Evolutionary conservation across 2,113 vertebrate genomes (phyloP).

Genomic region (Hippoglossus stenolepis): DNA sequence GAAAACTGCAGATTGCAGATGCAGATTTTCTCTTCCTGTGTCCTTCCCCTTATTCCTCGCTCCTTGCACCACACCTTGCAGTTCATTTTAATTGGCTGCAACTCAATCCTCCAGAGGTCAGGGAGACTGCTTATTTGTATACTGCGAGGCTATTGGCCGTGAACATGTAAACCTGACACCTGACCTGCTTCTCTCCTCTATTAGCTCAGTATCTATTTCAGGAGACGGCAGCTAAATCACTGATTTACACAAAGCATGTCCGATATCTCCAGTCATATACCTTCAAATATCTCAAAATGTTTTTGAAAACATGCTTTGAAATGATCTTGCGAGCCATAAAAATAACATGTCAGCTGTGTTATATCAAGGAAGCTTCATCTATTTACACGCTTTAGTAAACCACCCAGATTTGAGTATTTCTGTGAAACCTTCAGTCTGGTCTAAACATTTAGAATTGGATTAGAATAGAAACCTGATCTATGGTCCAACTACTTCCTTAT

Average conservation of each 20-base stretch:
- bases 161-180: conserved; percentile 41
- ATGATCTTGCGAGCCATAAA: too few relatives aligned
- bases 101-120: conserved; percentile 8
- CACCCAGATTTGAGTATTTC: too few relatives aligned
- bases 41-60: too few relatives aligned
- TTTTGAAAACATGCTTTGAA: not conserved
- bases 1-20: not conserved
- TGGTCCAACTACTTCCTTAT: conserved; percentile 41
- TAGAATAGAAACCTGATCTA: not conserved
- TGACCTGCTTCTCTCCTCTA: conserved; percentile 37
- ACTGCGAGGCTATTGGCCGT: conserved; percentile 14
- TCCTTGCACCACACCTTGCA: not conserved
- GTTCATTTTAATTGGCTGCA: conserved; percentile 31
- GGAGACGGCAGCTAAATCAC: not conserved
- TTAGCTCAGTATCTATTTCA: conserved; percentile 21
- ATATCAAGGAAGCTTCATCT: too few relatives aligned
- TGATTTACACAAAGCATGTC: not conserved
- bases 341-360: too few relatives aligned
- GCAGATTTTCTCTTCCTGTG: not conserved
- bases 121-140: conserved; percentile 26
- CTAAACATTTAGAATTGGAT: too few relatives aligned
- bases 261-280: not conserved
- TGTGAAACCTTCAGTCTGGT: too few relatives aligned
- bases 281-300: not conserved
- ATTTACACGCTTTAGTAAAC: too few relatives aligned